These are phyloP conservation scores for Campylomormyrus numenius DNA, from an alignment of 2,113 vertebrate species.

Conservation along the genomic window DNA sequence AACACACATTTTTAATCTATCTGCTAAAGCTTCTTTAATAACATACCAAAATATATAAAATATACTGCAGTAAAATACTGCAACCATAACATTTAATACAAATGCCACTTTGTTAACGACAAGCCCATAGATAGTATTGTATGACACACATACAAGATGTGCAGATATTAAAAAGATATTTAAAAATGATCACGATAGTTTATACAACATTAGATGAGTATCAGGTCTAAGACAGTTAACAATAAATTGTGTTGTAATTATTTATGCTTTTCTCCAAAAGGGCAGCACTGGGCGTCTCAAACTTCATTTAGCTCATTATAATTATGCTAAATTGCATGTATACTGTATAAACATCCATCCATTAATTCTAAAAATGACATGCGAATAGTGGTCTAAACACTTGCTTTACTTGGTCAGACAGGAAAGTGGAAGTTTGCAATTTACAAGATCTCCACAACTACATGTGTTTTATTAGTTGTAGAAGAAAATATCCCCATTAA, in stretches of 20 bases:
- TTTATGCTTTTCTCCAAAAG: neutral
- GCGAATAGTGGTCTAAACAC: neutral
- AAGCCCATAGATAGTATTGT: neutral
- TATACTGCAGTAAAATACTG: neutral
- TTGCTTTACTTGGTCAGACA: neutral
- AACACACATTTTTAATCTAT: neutral
- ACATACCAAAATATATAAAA: neutral
- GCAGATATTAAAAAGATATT: neutral
- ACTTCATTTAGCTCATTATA: neutral
- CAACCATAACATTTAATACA: neutral
- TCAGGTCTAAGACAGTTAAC: neutral
- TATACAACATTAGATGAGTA: neutral
- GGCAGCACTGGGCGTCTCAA: neutral
- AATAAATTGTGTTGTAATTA: neutral
- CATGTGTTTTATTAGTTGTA: neutral
- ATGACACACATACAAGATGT: neutral
- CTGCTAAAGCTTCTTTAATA: neutral
- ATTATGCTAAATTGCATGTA: neutral
- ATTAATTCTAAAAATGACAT: neutral
- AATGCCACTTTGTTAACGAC: neutral
- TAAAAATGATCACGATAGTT: neutral
- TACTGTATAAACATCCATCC: neutral
- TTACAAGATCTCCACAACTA: neutral
- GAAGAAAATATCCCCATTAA: neutral
- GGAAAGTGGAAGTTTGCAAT: neutral